Evolutionary conservation across 1,140 invertebrate species (phyloP), one percentile per base, ranked within the genome.

Genomic region (Aphaenogaster floridana): DNA sequence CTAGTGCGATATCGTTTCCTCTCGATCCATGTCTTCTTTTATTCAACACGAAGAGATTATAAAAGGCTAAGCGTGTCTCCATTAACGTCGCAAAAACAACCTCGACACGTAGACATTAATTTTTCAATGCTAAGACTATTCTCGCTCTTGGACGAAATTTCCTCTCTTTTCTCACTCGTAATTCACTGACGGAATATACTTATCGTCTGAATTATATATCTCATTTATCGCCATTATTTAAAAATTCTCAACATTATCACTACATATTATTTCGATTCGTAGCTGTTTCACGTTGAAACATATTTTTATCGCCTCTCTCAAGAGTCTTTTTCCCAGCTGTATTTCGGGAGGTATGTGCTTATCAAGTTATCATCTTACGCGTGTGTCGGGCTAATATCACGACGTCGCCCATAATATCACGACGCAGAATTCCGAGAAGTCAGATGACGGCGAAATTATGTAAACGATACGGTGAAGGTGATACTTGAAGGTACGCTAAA

Each of bases 1-100:
- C 68, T n/a, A 45, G 17, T 50, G 68, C 61, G 45, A 69, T 86
- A 86, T 74, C 78, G 54, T 89, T 90, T 71, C 76, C 76, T n/a
- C 34, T 39, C 39, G 13, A 39, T 36, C 42, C 57, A 50, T 21
- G 11, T 71, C 39, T 80, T 64, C 39, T 52, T 69, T 61, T n/a
- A 45, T 28, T 57, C n/a, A 52, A n/a, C 4, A 48, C 34, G 13
- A 6, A 7, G 13, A 76, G 17, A 57, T 72, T 81, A 81, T 71
- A 57, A 34, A 57, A 42, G 45, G 9, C 34, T 42, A 48, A 59
- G 3, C 21, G 42, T 28, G 45, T 48, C 54, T 57, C 42, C 11
- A 50, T 84, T 50, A 45, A n/a, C 15, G n/a, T 72, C 28, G 45
- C 4, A 17, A 61, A 11, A 74, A 74, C 45, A 61, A 17, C 9